Percentiles rank a stretch among this genome's conserved stretches.
phyloP scores from a whole-genome alignment of 2,113 vertebrate genomes.

The Pandion haliaetus region DNA sequence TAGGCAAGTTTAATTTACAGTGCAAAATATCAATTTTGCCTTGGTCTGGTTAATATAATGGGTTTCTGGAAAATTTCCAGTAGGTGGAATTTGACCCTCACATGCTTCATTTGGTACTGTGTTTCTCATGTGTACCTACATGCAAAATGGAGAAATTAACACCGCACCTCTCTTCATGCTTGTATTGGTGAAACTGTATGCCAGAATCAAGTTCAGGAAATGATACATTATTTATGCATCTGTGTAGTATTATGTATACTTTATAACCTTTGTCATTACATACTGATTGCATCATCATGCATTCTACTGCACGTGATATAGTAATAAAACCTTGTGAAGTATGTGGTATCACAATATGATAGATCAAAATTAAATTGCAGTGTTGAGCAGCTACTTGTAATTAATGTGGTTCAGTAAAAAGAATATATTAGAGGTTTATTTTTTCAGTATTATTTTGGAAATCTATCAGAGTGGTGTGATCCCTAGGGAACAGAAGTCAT shows the following conservation, averaged over 20 bases:
- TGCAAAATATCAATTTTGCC: background rate
- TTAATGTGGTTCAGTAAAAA: background rate
- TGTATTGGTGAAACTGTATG: background rate
- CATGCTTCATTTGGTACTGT: background rate
- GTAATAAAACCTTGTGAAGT: background rate
- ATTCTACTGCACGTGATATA: background rate
- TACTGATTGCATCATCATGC: background rate
- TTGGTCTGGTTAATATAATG: background rate
- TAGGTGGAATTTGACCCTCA: background rate
- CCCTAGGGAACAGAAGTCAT: background rate
- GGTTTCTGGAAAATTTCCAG: background rate
- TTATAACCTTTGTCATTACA: background rate
- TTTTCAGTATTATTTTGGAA: background rate
- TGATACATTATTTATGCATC: background rate
- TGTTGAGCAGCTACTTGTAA: background rate
- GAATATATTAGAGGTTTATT: background rate
- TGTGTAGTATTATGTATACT: background rate
- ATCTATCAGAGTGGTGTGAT: background rate
- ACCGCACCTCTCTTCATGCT: background rate
- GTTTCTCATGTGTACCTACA: background rate
- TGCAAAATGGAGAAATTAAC: conserved; percentile 5
- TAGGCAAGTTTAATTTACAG: background rate
- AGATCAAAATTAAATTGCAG: background rate
- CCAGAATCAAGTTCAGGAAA: background rate
- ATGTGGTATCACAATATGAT: background rate